Percentiles rank a stretch among this genome's conserved stretches.
phyloP scores from a whole-genome alignment of 2,888 invertebrate genomes.

The Suillia variegata region DNA sequence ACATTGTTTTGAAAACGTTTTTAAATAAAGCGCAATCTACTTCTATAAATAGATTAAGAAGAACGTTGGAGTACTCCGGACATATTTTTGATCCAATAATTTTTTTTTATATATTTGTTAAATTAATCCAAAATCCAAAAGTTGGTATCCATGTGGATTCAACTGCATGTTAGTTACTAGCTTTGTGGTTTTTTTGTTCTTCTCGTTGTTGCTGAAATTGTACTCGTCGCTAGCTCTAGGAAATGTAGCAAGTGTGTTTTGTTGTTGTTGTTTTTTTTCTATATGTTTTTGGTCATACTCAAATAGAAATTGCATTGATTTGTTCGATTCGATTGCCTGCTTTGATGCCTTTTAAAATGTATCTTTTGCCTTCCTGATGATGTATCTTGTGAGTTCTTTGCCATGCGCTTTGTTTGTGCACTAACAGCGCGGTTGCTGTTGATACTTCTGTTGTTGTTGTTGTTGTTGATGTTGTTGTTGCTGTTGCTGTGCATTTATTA shows the following conservation, averaged over 20 bases:
- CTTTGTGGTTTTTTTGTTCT: neutral
- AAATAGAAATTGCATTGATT: slow-evolving; percentile 52
- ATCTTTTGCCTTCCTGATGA: slow-evolving; percentile 13
- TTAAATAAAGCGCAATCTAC: too few species aligned
- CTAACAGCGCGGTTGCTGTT: neutral
- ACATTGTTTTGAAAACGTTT: too few species aligned
- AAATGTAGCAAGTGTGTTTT: neutral
- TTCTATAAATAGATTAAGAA: too few species aligned
- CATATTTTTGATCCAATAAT: too few species aligned
- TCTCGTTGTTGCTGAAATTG: neutral
- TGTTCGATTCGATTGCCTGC: slow-evolving; percentile 16
- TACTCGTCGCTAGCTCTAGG: neutral
- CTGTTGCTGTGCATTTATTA: slow-evolving; percentile 25
- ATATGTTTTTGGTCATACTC: slow-evolving; percentile 53
- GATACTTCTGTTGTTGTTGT: slow-evolving; percentile 2
- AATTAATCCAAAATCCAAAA: too few species aligned
- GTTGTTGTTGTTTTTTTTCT: too few species aligned
- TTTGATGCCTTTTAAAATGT: neutral
- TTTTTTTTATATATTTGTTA: too few species aligned
- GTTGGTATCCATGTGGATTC: too few species aligned
- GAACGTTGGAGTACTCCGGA: too few species aligned
- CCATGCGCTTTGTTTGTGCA: neutral
- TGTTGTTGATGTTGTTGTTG: slow-evolving; percentile 31
- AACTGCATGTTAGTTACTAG: neutral
- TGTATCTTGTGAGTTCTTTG: slow-evolving; percentile 6